Conservation (phyloP, 2,797 vertebrate species). For the Danionella dracula region DNA sequence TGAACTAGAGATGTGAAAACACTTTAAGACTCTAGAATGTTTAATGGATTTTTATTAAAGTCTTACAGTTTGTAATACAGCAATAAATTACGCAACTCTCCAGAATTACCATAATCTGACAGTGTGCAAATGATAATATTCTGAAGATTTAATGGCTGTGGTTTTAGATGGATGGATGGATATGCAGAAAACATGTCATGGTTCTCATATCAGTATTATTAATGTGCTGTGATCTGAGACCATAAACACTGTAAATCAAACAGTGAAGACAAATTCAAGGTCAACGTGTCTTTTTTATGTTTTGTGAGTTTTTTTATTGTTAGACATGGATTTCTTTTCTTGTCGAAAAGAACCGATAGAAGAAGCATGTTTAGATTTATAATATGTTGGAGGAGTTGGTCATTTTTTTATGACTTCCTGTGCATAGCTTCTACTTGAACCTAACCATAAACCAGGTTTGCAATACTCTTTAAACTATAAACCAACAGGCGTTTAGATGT, state of each 20-base stretch:
- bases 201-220: not conserved
- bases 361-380: too few relatives aligned
- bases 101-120: conserved; percentile 6
- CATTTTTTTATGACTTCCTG: not conserved
- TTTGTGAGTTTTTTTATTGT: too few relatives aligned
- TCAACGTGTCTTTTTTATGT: not conserved
- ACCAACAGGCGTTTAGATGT: too few relatives aligned
- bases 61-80: not conserved
- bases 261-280: not conserved
- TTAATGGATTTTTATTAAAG: not conserved
- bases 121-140: conserved; percentile 8
- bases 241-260: not conserved
- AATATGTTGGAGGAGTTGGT: too few relatives aligned
- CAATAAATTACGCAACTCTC: not conserved
- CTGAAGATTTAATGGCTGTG: not conserved
- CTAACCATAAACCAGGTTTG: too few relatives aligned
- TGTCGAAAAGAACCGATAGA: too few relatives aligned
- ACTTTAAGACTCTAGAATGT: conserved; percentile 12
- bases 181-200: not conserved
- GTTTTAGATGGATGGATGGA: not conserved
- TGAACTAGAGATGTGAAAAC: too few relatives aligned
- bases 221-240: conserved; percentile 2
- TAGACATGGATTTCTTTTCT: too few relatives aligned
- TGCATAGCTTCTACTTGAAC: too few relatives aligned
- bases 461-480: too few relatives aligned